Evolutionary conservation across 2,888 invertebrate species (phyloP), one percentile per base, ranked within the genome.

Genomic region (Nasonia oneida): DNA sequence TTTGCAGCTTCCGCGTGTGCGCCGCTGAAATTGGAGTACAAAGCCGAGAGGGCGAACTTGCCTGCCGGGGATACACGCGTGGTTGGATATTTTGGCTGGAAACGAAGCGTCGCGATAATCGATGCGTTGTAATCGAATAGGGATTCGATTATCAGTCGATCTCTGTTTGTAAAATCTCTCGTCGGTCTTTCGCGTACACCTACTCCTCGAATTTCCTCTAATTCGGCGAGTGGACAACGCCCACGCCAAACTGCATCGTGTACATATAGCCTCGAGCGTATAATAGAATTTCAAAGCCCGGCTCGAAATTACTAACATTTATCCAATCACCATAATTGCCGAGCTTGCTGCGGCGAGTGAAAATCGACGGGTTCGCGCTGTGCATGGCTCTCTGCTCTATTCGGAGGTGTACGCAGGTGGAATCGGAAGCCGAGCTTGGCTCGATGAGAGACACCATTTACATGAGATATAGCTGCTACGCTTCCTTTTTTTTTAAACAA

Each of bases 291-390:
- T 80, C 82, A 64, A 83, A 86, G 86, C 80, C n/a, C 70, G 47
- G 4, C 23, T 77, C 39, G 83, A 81, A 83, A 86, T 83, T 71
- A 81, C 83, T 29, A 80, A 80, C 70, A 80, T 86, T 83, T 73
- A 73, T 86, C 77, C 83, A 81, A 86, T 86, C 79, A 71, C 37
- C 80, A 64, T 86, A 80, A 86, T 83, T 83, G 81, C 81, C 8
- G 70, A 29, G 29, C 79, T 33, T 33, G 10, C 75, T 74, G 50
- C 64, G 64, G 78, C 14, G 81, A 84, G 77, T 74, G 81, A 82
- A 78, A 85, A 85, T 85, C 67, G 81, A 78, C 39, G 77, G 15
- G 37, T 47, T 47, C 15, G 37, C 67, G 18, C 67, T 4, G 61
- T 50, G 50, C 37, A 42, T 3, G 10, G 42, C 12, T 2, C 10